A percentile compares a stretch with the other conserved stretches of the same genome.
These are phyloP conservation scores for Neogobius melanostomus DNA, from an alignment of 2,113 vertebrate genomes.

Conservation along the genomic window DNA sequence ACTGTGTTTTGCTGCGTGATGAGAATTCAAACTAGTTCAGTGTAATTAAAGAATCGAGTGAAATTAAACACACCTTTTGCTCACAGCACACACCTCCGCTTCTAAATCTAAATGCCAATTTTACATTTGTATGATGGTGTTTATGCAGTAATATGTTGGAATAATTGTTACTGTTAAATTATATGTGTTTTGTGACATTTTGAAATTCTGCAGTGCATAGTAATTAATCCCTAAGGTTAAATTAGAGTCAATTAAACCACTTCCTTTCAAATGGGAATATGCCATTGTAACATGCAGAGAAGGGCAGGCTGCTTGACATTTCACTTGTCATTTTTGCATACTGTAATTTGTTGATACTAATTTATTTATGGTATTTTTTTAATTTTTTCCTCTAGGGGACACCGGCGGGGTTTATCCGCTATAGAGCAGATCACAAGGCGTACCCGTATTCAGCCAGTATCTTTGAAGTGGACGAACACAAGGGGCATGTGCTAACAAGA, in stretches of 20 bases:
- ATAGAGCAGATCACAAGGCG: conserved; percentile 83
- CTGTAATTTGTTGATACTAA: conserved; percentile 17
- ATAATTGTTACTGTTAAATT: conserved; percentile 1
- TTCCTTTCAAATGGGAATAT: conserved; percentile 2
- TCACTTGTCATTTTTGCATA: conserved; percentile 6
- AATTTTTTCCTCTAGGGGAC: conserved; percentile 79
- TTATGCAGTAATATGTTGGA: neutral
- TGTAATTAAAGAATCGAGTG: neutral
- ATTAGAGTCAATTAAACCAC: conserved; percentile 19
- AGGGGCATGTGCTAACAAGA: conserved; percentile 86
- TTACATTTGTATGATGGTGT: neutral
- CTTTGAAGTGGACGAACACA: conserved; percentile 87
- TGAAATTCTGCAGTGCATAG: conserved; percentile 14
- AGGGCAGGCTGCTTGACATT: conserved; percentile 26
- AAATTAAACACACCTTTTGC: neutral
- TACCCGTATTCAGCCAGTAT: conserved; percentile 91
- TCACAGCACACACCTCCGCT: neutral
- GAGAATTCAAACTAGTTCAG: neutral
- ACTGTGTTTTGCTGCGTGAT: neutral
- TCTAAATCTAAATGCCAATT: neutral
- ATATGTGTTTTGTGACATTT: conserved; percentile 34
- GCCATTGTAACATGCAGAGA: neutral
- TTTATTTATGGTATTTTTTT: neutral
- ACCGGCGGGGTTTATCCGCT: conserved; percentile 85
- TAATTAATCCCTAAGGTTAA: conserved; percentile 33